A percentile compares a stretch with the other conserved stretches of the same genome.
Conservation (phyloP, 2,797 vertebrate species). For the Ara ararauna region DNA sequence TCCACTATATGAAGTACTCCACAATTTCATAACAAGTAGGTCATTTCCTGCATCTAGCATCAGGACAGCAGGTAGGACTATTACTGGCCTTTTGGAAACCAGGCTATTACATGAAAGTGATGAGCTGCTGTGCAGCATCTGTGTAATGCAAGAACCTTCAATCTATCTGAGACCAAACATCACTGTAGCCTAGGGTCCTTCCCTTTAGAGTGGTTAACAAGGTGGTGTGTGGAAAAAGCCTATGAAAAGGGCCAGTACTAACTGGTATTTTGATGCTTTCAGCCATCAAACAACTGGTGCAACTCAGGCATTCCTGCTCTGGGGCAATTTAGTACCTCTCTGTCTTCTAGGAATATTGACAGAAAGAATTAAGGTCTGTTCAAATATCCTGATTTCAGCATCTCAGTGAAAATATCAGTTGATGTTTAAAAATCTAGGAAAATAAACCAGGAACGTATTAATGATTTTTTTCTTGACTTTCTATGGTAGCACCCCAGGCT, state of each 20-base stretch:
- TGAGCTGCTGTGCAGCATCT: neutral
- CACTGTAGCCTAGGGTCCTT: neutral
- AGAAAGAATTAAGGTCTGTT: neutral
- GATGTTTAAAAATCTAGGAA: neutral
- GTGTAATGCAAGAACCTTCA: neutral
- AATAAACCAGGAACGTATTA: neutral
- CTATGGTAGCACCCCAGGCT: neutral
- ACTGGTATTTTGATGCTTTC: neutral
- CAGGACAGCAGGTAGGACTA: neutral
- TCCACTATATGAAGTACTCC: neutral
- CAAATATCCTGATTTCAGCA: neutral
- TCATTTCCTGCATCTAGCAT: neutral
- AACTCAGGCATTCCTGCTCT: neutral
- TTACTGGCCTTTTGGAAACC: neutral
- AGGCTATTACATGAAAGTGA: neutral
- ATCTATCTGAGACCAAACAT: neutral
- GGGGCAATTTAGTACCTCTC: accelerated
- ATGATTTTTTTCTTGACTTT: neutral
- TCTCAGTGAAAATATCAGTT: neutral
- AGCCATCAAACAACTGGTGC: neutral
- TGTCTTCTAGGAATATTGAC: neutral
- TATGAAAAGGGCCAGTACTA: neutral
- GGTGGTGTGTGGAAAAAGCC: neutral
- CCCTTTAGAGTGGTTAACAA: neutral
- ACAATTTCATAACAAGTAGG: neutral